phyloP scores from a whole-genome alignment of 1,140 invertebrate genomes.

The Sitobion miscanthi region DNA sequence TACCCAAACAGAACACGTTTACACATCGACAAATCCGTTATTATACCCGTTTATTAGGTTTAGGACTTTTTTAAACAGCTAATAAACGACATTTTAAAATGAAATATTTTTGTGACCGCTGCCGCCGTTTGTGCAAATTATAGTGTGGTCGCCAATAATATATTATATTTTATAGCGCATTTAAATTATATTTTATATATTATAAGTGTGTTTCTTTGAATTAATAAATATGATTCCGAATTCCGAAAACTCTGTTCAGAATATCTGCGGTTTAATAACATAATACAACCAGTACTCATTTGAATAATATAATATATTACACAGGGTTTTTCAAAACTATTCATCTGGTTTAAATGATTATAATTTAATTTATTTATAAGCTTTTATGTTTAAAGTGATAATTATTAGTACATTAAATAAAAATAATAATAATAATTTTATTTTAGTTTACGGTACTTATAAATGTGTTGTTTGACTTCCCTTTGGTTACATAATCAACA shows the following conservation, averaged over 20 bases:
- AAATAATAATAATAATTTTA: neutral
- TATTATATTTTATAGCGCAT: neutral
- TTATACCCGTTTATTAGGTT: neutral
- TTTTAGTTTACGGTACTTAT: neutral
- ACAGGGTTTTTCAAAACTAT: neutral
- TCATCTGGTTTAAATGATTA: neutral
- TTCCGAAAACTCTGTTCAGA: neutral
- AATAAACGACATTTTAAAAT: conserved; percentile 5
- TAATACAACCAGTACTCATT: neutral
- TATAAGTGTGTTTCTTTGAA: neutral
- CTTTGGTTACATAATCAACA: neutral
- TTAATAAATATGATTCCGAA: neutral
- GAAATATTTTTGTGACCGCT: neutral
- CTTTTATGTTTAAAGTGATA: no score
- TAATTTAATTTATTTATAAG: neutral
- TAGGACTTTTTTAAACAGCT: neutral
- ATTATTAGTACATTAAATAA: no score
- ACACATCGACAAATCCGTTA: neutral
- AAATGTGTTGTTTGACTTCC: neutral
- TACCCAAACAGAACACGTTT: neutral
- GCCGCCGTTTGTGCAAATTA: neutral
- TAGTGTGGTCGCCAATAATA: neutral
- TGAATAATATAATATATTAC: neutral
- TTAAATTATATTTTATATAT: neutral
- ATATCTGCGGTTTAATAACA: neutral